These are phyloP conservation scores for Metopolophium dirhodum DNA, from an alignment of 1,140 invertebrate species.

Conservation along the genomic window DNA sequence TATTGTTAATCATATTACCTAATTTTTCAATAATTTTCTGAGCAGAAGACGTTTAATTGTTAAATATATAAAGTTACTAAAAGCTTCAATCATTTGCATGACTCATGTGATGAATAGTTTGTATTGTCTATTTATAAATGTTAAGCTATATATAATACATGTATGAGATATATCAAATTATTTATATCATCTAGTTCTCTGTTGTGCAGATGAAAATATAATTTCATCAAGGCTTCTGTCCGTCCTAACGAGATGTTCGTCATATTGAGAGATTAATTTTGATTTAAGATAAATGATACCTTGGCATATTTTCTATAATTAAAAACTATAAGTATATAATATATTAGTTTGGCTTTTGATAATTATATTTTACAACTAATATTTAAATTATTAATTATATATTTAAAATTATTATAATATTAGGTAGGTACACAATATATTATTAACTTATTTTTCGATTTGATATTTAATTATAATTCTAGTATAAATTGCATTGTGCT, in stretches of 20 bases:
- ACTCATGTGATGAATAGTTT: constrained; percentile 24
- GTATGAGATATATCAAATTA: constrained; percentile 24
- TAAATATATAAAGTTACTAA: constrained; percentile 42
- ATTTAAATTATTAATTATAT: neutral
- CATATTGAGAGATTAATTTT: neutral
- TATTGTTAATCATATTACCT: neutral
- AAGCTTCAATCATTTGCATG: constrained; percentile 21
- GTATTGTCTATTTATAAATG: constrained; percentile 39
- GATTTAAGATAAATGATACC: neutral
- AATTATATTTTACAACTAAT: neutral
- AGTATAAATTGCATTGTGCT: no score
- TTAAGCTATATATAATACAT: constrained; percentile 25
- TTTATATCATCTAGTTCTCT: constrained; percentile 46
- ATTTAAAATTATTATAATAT: no score
- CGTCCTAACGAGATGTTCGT: neutral
- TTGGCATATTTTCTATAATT: constrained; percentile 24
- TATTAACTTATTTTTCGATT: no score
- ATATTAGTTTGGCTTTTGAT: neutral
- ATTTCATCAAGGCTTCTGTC: constrained; percentile 13
- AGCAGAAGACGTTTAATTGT: neutral
- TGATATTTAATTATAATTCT: no score
- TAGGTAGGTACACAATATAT: no score
- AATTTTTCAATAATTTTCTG: neutral
- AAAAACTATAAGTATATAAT: neutral
- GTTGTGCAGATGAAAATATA: constrained; percentile 20